These are phyloP conservation scores for Prosapia bicincta DNA, from an alignment of 2,888 invertebrate species.

Conservation along the genomic window DNA sequence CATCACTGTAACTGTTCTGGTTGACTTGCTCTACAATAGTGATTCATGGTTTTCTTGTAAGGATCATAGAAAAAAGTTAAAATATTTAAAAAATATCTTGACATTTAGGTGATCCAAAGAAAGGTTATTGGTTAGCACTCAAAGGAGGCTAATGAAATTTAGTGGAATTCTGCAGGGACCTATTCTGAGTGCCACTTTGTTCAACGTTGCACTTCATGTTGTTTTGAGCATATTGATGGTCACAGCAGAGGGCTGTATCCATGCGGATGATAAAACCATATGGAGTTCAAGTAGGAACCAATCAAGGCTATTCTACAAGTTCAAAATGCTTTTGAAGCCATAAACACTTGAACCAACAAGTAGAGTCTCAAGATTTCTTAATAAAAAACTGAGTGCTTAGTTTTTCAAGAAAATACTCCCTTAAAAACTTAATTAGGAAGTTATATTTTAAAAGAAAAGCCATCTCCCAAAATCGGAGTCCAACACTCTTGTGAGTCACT, in stretches of 20 bases:
- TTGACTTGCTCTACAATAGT: too few species aligned
- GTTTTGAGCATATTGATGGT: background rate
- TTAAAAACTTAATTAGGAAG: background rate
- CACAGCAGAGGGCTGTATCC: background rate
- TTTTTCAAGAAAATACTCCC: background rate
- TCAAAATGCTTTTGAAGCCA: too few species aligned
- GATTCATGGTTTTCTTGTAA: background rate
- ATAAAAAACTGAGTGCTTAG: background rate
- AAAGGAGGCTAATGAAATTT: background rate
- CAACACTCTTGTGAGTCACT: background rate
- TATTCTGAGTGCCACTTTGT: too few species aligned
- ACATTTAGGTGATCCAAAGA: background rate
- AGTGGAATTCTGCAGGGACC: background rate
- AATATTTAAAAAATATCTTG: background rate
- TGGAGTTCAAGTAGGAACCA: background rate
- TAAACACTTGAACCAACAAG: background rate
- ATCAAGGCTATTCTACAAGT: too few species aligned
- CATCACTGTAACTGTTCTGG: too few species aligned
- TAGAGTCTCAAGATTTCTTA: background rate
- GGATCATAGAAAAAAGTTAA: background rate
- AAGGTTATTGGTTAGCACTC: background rate
- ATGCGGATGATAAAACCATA: background rate
- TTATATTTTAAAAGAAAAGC: background rate
- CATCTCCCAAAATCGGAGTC: background rate
- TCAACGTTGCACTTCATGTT: background rate